A percentile compares a stretch with the other conserved stretches of the same genome.
Evolutionary conservation across 1,140 invertebrate genomes (phyloP).

Genomic region (Sinella curviseta): DNA sequence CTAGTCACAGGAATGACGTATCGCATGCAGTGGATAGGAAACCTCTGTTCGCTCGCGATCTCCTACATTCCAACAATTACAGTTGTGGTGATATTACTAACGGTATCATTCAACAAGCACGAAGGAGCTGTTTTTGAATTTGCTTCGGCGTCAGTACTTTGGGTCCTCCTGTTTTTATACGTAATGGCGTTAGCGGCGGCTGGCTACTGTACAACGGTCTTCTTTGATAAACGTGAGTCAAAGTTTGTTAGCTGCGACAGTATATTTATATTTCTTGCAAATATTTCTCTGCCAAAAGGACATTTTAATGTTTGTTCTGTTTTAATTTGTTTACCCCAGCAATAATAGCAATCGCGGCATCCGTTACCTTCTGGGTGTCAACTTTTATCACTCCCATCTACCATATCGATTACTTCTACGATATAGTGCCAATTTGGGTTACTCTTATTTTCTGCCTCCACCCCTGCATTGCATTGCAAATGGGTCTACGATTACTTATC

Average conservation of each 20-base stretch:
- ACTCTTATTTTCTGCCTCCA: not conserved
- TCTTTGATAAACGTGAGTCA: constrained; percentile 2
- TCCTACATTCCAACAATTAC: not conserved
- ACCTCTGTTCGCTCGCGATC: not conserved
- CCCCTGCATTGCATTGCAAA: not conserved
- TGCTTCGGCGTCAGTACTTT: not conserved
- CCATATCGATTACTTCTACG: not conserved
- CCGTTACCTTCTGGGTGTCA: not conserved
- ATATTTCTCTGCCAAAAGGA: not conserved
- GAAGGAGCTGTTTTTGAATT: not conserved
- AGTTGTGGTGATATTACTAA: not conserved
- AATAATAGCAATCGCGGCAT: not conserved
- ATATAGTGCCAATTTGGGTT: not conserved
- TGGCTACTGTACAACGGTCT: not conserved
- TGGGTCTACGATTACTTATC: not conserved
- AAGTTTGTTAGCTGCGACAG: not conserved
- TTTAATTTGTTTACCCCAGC: not conserved
- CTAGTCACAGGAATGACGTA: not conserved
- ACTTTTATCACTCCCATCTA: not conserved
- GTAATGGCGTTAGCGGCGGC: not conserved
- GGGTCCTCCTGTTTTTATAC: not conserved
- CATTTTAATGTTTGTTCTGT: not conserved
- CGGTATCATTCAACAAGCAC: not conserved
- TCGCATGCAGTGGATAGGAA: constrained; percentile 8
- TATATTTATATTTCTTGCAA: not conserved